Evolutionary conservation across 1,140 invertebrate genomes (phyloP), one percentile per base, ranked within the genome.

Genomic region (Pseudomyrmex sp.): DNA sequence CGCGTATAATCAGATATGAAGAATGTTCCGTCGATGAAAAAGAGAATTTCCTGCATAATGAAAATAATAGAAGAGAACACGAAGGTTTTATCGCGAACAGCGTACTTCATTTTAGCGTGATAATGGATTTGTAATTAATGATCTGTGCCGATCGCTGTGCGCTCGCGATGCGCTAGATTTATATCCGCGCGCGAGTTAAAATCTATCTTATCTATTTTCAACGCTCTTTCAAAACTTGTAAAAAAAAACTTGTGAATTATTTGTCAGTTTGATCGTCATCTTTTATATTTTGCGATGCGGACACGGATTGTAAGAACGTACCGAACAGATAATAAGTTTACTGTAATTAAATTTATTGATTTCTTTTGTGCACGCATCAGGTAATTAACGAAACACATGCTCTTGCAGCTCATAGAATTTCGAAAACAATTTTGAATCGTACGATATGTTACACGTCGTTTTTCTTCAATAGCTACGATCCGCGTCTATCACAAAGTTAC

Each of bases 91-190:
- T 59, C n/a, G 65, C 35, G 70, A 15, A 63, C 8, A 50, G 48
- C 10, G 18, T n/a, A n/a, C 15, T 54, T 69, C 23, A 20, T 63
- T 56, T 10, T 35, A 80, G 50, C 48, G 66, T 50, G 46, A 80
- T 82, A 66, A 82, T 69, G 79, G 62, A 82, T 73, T 44, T 74
- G 83, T 82, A 82, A 85, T 86, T 87, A 86, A 85, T 76, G 79
- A 76, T 76, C 52, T 12, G 70, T 26, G 2, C 35, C 65, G 79
- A 86, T 77, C 69, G 18, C 18, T 65, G n/a, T 20, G 68, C 12
- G 20, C 1, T 54, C 50, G 12, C 23, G 48, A 63, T 26, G 23
- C 12, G 46, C 2, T 58, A n/a, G 56, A 82, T 56, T 54, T 69
- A 23, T 52, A 35, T 12, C 26, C 26, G 26, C 26, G 26, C 5